These are phyloP conservation scores for Drosophila obscura DNA, from an alignment of 1,140 invertebrate genomes.

Conservation along the genomic window DNA sequence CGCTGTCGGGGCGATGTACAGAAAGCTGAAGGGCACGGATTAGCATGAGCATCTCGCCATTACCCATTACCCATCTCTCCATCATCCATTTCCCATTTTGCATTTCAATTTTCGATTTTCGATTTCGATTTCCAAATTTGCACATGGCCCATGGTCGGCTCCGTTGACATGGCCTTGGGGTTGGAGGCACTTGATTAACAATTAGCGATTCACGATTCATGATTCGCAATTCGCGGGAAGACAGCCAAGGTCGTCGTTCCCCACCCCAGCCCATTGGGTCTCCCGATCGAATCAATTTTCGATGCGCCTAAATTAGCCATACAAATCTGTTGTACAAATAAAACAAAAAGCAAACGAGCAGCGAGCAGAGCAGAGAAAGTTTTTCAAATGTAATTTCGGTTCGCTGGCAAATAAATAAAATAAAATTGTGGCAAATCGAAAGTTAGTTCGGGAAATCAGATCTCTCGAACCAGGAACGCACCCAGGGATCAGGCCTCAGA, in stretches of 20 bases:
- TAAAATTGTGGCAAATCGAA: slow-evolving; percentile 62
- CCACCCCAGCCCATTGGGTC: not conserved
- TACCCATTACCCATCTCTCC: too few species aligned
- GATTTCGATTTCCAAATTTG: too few species aligned
- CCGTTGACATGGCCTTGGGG: slow-evolving; percentile 47
- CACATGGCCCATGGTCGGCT: slow-evolving; percentile 58
- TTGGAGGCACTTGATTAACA: slow-evolving; percentile 38
- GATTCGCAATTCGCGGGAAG: too few species aligned
- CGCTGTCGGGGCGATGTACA: slow-evolving; percentile 39
- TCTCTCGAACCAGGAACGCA: slow-evolving; percentile 3
- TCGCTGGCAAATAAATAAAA: slow-evolving; percentile 62
- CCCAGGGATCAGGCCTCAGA: not conserved
- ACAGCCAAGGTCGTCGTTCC: not conserved
- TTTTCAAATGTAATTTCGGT: slow-evolving; percentile 76
- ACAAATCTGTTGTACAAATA: slow-evolving; percentile 54
- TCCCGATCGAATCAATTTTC: slow-evolving; percentile 56
- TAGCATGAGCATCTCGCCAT: slow-evolving; percentile 6
- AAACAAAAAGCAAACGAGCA: slow-evolving; percentile 20
- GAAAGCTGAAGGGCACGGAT: slow-evolving; percentile 22
- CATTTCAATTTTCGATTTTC: slow-evolving; percentile 42
- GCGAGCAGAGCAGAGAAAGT: slow-evolving; percentile 35
- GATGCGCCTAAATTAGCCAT: slow-evolving; percentile 77
- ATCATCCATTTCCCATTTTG: slow-evolving; percentile 9
- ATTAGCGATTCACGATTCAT: slow-evolving; percentile 13
- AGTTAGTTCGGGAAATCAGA: slow-evolving; percentile 52